phyloP scores from a whole-genome alignment of 2,113 vertebrate species.

The Melanostigma gelatinosum region DNA sequence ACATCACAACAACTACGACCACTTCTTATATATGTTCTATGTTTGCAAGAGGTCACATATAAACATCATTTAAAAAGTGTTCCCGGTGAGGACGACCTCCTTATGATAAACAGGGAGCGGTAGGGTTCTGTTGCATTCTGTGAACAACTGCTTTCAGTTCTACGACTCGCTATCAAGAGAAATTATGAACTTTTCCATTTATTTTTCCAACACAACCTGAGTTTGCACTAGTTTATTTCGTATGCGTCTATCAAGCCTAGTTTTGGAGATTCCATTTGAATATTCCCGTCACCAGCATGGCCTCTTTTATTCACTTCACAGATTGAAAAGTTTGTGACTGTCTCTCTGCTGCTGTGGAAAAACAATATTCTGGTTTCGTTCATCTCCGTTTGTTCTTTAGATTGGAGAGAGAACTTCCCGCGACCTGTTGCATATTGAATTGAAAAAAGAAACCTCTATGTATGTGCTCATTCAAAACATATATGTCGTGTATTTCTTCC shows the following conservation, averaged over 20 bases:
- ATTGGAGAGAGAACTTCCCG: constrained; percentile 27
- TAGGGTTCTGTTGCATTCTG: background rate
- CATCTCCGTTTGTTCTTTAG: background rate
- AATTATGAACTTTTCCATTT: background rate
- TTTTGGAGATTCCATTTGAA: background rate
- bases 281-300: background rate
- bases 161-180: background rate
- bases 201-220: background rate
- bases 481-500: background rate
- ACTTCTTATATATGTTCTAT: too few species aligned
- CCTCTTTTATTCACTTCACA: background rate
- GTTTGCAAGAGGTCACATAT: background rate
- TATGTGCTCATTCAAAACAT: background rate
- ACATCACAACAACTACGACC: too few species aligned
- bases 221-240: background rate
- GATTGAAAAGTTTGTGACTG: constrained; percentile 13
- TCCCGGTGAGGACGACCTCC: background rate
- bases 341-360: background rate
- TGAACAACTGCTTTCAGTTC: background rate
- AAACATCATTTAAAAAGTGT: background rate
- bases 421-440: constrained; percentile 17
- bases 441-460: background rate
- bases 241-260: background rate
- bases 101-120: background rate
- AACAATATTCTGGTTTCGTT: background rate